These are phyloP conservation scores for Avahi laniger DNA, from an alignment of 2,797 vertebrate genomes.

Conservation along the genomic window DNA sequence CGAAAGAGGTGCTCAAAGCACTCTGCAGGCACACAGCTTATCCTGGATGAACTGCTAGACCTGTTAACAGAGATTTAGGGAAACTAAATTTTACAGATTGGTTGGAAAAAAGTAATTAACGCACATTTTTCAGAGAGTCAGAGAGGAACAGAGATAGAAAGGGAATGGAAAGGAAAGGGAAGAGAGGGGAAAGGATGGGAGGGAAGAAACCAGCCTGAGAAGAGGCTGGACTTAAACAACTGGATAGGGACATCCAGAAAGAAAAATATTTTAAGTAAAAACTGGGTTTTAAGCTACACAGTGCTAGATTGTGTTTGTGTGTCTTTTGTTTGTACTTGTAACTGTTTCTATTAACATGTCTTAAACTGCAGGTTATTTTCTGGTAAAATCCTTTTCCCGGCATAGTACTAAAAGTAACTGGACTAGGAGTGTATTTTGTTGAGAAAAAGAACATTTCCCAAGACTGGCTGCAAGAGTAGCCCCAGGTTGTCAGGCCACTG, in stretches of 20 bases:
- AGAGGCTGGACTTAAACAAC: background rate
- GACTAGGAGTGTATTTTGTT: background rate
- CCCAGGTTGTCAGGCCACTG: background rate
- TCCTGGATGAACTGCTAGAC: background rate
- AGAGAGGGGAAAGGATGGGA: rapidly evolving
- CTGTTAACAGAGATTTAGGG: background rate
- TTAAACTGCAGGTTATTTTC: slow-evolving; percentile 32
- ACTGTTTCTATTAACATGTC: background rate
- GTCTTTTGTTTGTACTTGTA: background rate
- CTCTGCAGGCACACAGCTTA: background rate
- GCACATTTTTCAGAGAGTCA: background rate
- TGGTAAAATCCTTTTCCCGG: background rate
- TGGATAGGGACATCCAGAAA: background rate
- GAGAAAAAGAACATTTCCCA: background rate
- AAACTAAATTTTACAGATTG: background rate
- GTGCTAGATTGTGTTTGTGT: background rate
- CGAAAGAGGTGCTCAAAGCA: background rate
- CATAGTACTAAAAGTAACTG: background rate
- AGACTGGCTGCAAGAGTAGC: background rate
- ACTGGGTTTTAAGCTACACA: background rate
- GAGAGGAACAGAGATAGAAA: background rate
- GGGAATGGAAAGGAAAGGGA: no score
- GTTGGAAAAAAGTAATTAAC: background rate
- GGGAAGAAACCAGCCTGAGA: background rate
- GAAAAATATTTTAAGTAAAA: slow-evolving; percentile 1